A percentile compares a stretch with the other conserved stretches of the same genome.
Evolutionary conservation across 92 coral and sea anemone species (phyloP).

Genomic region (Zoanthus sociatus): DNA sequence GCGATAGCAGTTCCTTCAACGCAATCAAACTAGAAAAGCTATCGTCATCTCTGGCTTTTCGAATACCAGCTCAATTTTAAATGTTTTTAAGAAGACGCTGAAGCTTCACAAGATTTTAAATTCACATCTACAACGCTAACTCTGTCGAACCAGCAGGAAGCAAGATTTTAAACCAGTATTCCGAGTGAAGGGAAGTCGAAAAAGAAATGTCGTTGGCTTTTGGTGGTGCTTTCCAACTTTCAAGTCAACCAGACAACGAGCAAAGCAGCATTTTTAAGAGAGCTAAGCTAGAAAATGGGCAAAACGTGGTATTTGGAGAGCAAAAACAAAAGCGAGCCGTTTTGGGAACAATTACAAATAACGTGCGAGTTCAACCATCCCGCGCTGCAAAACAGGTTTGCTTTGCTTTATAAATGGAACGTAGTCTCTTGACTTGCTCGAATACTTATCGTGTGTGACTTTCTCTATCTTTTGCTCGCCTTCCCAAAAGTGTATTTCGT

Average conservation of each 20-base stretch:
- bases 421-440: background rate
- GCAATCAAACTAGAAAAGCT: slow-evolving; percentile 34
- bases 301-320: slow-evolving; percentile 62
- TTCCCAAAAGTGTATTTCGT: background rate
- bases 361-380: slow-evolving; percentile 96
- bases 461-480: background rate
- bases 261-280: slow-evolving; percentile 77
- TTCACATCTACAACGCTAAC: background rate
- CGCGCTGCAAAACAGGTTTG: slow-evolving; percentile 91
- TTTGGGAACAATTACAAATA: slow-evolving; percentile 95
- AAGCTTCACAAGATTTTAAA: background rate
- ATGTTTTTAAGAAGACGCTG: slow-evolving; percentile 7
- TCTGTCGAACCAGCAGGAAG: background rate
- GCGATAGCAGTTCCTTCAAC: slow-evolving; percentile 45
- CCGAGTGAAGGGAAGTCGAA: slow-evolving; percentile 3
- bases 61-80: slow-evolving; percentile 15
- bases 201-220: slow-evolving; percentile 85
- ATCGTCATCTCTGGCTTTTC: slow-evolving; percentile 13
- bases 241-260: slow-evolving; percentile 77
- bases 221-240: slow-evolving; percentile 80
- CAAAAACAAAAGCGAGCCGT: slow-evolving; percentile 92
- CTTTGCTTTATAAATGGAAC: background rate
- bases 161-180: background rate
- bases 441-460: background rate
- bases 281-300: slow-evolving; percentile 87